Evolutionary conservation across 2,888 invertebrate genomes (phyloP).

Genomic region (Rhamnusium bicolor): DNA sequence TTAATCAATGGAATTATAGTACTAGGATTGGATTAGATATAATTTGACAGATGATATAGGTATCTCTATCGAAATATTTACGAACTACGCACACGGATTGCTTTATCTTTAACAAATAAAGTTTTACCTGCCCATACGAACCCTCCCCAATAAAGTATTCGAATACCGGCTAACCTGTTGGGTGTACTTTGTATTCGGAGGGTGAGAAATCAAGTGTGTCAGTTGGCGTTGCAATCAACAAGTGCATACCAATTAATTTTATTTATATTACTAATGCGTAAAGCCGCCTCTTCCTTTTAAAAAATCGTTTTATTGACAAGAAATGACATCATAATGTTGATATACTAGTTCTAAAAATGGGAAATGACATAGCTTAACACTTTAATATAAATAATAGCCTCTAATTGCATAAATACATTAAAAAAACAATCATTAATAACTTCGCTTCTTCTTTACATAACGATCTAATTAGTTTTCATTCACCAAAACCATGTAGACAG

Average conservation of each 20-base stretch:
- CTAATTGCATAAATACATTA: constrained; percentile 41
- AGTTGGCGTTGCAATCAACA: constrained; percentile 34
- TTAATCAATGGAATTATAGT: neutral
- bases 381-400: constrained; percentile 31
- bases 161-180: constrained; percentile 32
- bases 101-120: constrained; percentile 37
- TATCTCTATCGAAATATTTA: neutral
- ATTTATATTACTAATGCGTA: too few relatives aligned
- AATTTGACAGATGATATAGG: neutral
- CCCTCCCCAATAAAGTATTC: constrained; percentile 8
- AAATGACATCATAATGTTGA: constrained; percentile 46
- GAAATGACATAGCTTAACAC: constrained; percentile 42
- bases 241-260: neutral
- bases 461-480: neutral
- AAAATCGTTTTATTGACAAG: constrained; percentile 22
- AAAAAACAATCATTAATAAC: neutral
- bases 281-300: constrained; percentile 1
- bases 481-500: neutral
- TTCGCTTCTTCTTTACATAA: neutral
- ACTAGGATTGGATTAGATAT: constrained; percentile 1
- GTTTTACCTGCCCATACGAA: constrained; percentile 19
- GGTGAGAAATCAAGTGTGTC: constrained; percentile 42
- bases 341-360: constrained; percentile 51
- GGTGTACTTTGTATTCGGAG: neutral
- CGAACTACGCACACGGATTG: neutral